These are phyloP conservation scores for Stegastes partitus DNA, from an alignment of 2,113 vertebrate genomes.

Conservation along the genomic window DNA sequence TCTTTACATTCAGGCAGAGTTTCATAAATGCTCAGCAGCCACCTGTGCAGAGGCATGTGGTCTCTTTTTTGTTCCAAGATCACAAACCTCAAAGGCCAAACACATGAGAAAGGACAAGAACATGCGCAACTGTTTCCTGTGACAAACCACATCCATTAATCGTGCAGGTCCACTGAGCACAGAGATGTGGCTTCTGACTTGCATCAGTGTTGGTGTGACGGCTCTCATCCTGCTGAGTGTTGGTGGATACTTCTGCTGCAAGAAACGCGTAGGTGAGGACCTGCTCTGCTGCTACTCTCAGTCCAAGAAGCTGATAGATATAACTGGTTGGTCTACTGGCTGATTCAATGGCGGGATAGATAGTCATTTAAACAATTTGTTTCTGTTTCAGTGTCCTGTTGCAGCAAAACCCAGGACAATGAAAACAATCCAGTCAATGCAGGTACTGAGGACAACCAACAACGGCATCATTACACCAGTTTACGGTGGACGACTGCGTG, in stretches of 20 bases:
- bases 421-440: too few species aligned
- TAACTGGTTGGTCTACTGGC: too few species aligned
- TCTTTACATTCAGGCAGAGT: neutral
- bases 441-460: too few species aligned
- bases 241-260: slow-evolving; percentile 8
- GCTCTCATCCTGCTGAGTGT: slow-evolving; percentile 42
- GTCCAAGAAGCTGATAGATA: too few species aligned
- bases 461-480: too few species aligned
- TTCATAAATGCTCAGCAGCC: neutral
- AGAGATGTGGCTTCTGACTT: neutral
- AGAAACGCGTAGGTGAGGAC: slow-evolving; percentile 14
- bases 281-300: too few species aligned
- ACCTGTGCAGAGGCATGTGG: neutral
- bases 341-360: too few species aligned
- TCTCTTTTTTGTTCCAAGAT: slow-evolving; percentile 17
- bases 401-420: too few species aligned
- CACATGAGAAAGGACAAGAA: neutral
- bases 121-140: slow-evolving; percentile 52
- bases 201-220: slow-evolving; percentile 32
- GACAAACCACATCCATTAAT: slow-evolving; percentile 27
- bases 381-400: too few species aligned
- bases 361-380: too few species aligned
- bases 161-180: neutral
- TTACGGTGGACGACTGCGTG: too few species aligned
- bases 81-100: neutral